Percentiles rank a stretch among this genome's conserved stretches.
Evolutionary conservation across 2,113 vertebrate species (phyloP).

Genomic region (Chloroceryle aenea): DNA sequence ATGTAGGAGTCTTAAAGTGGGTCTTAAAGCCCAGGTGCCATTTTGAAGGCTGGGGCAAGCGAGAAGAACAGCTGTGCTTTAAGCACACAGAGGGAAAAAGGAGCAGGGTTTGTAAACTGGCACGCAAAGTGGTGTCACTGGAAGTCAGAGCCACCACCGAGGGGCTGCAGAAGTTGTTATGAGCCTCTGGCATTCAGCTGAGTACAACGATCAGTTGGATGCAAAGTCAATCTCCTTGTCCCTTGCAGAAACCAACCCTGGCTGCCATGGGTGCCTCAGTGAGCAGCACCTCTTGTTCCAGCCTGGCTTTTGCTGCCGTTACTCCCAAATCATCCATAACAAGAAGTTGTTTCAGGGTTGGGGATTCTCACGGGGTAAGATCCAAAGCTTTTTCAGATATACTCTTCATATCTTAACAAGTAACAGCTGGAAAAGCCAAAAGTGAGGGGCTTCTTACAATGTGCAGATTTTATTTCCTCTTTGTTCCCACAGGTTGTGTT

Average conservation of each 20-base stretch:
- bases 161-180: neutral
- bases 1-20: neutral
- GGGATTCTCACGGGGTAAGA: neutral
- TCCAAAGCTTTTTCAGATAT: neutral
- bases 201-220: fast-evolving
- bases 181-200: neutral
- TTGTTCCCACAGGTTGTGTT: neutral
- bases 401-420: neutral
- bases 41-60: neutral
- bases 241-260: neutral
- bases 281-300: neutral
- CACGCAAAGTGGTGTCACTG: neutral
- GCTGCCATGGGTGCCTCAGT: neutral
- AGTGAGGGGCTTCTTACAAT: neutral
- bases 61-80: neutral
- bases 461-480: neutral
- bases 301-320: neutral
- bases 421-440: neutral
- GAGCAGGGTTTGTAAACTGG: neutral
- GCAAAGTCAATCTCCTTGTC: neutral
- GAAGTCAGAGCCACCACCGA: fast-evolving
- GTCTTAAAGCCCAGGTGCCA: neutral
- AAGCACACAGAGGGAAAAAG: neutral
- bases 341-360: neutral
- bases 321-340: neutral